These are phyloP conservation scores for Drosophila rhopaloa DNA, from an alignment of 1,140 invertebrate genomes.

Conservation along the genomic window DNA sequence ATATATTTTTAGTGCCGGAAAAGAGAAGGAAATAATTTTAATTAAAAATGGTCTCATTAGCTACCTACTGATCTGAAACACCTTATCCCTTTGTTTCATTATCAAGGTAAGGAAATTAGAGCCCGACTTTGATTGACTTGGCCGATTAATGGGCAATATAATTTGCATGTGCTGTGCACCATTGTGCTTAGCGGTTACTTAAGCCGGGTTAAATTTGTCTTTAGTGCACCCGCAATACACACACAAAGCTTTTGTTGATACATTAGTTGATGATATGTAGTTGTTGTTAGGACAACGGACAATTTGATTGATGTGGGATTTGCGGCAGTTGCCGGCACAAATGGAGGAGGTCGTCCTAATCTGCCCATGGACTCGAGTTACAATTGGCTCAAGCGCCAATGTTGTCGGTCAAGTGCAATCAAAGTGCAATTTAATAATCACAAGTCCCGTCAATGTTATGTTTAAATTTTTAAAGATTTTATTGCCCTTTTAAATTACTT, in stretches of 20 bases:
- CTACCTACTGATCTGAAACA: no score
- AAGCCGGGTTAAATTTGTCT: slow-evolving; percentile 64
- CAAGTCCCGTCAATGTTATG: no score
- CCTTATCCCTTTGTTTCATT: no score
- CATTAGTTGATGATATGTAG: slow-evolving; percentile 31
- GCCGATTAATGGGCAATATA: slow-evolving; percentile 55
- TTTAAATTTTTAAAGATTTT: no score
- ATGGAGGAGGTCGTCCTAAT: background rate
- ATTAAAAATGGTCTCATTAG: no score
- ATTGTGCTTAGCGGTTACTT: slow-evolving; percentile 66
- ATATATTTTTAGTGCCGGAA: no score
- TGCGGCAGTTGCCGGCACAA: slow-evolving; percentile 61
- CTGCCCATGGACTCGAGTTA: background rate
- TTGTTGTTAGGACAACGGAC: slow-evolving; percentile 40
- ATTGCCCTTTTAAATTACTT: no score
- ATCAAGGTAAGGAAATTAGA: background rate
- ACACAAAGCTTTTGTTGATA: slow-evolving; percentile 26
- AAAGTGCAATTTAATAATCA: background rate
- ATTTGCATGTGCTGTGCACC: slow-evolving; percentile 48
- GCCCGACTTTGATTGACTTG: slow-evolving; percentile 26
- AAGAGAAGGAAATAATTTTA: no score
- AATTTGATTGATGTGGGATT: slow-evolving; percentile 79
- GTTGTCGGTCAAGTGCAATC: background rate
- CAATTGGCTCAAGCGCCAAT: background rate
- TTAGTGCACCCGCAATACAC: slow-evolving; percentile 27